Evolutionary conservation across 2,888 invertebrate species (phyloP).

Genomic region (Chloroclysta siterata): DNA sequence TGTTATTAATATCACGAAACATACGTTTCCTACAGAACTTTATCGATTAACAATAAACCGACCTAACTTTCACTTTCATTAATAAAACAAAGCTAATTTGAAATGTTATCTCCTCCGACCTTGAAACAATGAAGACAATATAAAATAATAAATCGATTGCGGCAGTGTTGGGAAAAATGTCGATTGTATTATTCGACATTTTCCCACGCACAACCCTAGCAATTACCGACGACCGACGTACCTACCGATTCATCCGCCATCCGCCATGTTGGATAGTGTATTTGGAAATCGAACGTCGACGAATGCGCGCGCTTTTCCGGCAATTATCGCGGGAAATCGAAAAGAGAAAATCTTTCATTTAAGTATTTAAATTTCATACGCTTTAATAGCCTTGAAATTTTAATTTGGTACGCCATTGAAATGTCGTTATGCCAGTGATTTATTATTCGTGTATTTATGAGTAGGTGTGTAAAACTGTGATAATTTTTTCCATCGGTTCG

Average conservation of each 20-base stretch:
- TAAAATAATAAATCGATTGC: slow-evolving; percentile 18
- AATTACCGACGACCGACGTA: slow-evolving; percentile 59
- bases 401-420: slow-evolving; percentile 10
- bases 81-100: too few relatives aligned
- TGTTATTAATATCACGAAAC: too few relatives aligned
- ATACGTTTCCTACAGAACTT: too few relatives aligned
- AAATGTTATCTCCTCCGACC: neutral
- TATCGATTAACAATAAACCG: too few relatives aligned
- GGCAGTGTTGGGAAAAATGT: neutral
- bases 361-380: slow-evolving; percentile 15
- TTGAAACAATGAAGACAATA: slow-evolving; percentile 14
- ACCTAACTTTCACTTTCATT: too few relatives aligned
- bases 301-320: slow-evolving; percentile 64
- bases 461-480: slow-evolving; percentile 6
- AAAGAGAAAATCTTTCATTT: slow-evolving; percentile 12
- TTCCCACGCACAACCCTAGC: slow-evolving; percentile 57
- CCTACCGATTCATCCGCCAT: slow-evolving; percentile 31
- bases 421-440: slow-evolving; percentile 10
- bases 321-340: slow-evolving; percentile 55
- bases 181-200: slow-evolving; percentile 44
- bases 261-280: slow-evolving; percentile 78
- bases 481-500: slow-evolving; percentile 8
- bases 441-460: slow-evolving; percentile 13
- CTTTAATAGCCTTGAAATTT: slow-evolving; percentile 13
- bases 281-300: slow-evolving; percentile 76